Evolutionary conservation across 2,888 invertebrate genomes (phyloP), one percentile per base, ranked within the genome.

Genomic region (Platycheirus rosarum): DNA sequence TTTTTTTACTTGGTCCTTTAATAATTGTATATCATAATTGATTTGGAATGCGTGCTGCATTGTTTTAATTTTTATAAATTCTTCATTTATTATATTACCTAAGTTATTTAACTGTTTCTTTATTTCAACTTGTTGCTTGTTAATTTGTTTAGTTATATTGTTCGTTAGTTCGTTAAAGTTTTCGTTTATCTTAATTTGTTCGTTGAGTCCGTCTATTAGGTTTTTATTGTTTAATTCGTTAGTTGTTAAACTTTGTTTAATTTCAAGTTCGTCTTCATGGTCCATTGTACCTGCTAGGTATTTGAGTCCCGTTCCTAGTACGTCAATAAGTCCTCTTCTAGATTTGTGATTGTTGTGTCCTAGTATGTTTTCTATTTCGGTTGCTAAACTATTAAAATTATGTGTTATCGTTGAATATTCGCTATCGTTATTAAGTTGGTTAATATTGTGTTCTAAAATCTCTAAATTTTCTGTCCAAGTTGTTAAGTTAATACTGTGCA

Each of bases 41-140:
- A 71, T 62, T 42, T 71, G 70, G 49, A 62, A 51, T 44, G 40
- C 40, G 13, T 60, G 57, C 40, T 69, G 57, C 20, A 69, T 60
- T 23, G n/a, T 14, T 7, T 5, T 16, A 16, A 40, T 60, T 53
- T 68, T 42, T 11, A 4, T 8, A 8, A 14, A 4, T 63, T 49
- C 49, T 55, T 14, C 35, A 32, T 65, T 26, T 37, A 55, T n/a
- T 32, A 13, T 16, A 8, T 55, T 65, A 4, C 1, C 18, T 29
- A 73, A 16, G 14, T 7, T 13, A 13, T 3, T 4, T 1, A 73
- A 20, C 48, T 49, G 48, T 1, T 16, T 9, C 23, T 40, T 65
- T 18, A 74, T 57, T 40, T 49, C 26, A 23, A n/a, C 7, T 32
- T 74, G 66, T 60, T 74, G 66, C 29, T 1, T 6, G n/a, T 48